Conservation (phyloP, 2,888 invertebrate genomes). For the Cyclophora albipunctata region DNA sequence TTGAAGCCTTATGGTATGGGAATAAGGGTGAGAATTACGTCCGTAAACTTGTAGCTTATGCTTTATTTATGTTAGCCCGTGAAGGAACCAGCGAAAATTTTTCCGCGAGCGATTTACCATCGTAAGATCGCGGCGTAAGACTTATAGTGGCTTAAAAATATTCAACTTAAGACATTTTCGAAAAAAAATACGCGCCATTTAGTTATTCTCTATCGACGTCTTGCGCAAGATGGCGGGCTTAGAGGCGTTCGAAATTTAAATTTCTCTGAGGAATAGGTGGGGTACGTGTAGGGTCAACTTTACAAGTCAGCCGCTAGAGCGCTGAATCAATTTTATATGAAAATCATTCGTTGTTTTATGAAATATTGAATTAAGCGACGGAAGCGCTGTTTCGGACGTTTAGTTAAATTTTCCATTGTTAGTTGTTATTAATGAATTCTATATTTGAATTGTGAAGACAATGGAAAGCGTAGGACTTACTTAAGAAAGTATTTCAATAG, state of each 20-base stretch:
- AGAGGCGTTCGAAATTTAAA: conserved; percentile 70
- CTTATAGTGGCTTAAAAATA: conserved; percentile 72
- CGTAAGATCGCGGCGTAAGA: conserved; percentile 66
- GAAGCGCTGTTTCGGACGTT: conserved; percentile 7
- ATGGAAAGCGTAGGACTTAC: too few species aligned
- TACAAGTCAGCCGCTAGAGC: conserved; percentile 35
- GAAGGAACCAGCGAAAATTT: conserved; percentile 59
- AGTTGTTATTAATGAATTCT: too few species aligned
- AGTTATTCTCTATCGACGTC: conserved; percentile 73
- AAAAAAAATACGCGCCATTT: conserved; percentile 61
- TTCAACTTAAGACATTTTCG: conserved; percentile 70
- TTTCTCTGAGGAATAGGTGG: conserved; percentile 69
- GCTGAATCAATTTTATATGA: conserved; percentile 36
- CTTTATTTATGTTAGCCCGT: conserved; percentile 19
- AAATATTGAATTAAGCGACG: conserved; percentile 9
- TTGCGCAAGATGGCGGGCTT: conserved; percentile 70
- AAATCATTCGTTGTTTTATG: conserved; percentile 12
- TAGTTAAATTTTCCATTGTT: too few species aligned
- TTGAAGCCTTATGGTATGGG: fast-evolving
- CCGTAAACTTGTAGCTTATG: conserved; percentile 10
- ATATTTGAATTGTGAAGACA: too few species aligned
- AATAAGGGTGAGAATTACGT: conserved; percentile 11
- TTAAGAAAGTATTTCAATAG: too few species aligned
- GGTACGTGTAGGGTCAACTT: conserved; percentile 36
- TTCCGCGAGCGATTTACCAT: conserved; percentile 71